Conservation (phyloP, 2,888 invertebrate genomes). For the Drosophila atripex region DNA sequence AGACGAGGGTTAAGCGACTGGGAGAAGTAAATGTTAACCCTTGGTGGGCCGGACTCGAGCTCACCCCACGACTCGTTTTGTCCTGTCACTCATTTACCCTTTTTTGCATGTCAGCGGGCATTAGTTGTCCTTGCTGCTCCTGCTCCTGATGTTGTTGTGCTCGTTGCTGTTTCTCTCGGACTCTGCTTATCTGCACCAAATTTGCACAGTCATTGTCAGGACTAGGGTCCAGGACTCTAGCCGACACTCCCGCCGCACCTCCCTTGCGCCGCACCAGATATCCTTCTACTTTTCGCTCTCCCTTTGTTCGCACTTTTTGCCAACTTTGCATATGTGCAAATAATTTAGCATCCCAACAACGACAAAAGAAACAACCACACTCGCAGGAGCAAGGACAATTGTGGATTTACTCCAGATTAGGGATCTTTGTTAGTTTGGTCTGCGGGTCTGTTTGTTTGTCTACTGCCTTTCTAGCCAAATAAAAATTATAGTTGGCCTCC, state of each 20-base stretch:
- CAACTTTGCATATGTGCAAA: slow-evolving; percentile 80
- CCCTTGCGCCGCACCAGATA: neutral
- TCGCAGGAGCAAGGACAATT: slow-evolving; percentile 27
- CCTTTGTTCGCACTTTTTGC: slow-evolving; percentile 69
- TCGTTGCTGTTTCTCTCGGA: slow-evolving; percentile 53
- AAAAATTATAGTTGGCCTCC: slow-evolving; percentile 67
- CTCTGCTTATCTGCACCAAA: slow-evolving; percentile 80
- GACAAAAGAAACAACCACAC: slow-evolving; percentile 8
- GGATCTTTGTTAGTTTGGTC: slow-evolving; percentile 74
- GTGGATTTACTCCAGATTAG: slow-evolving; percentile 79
- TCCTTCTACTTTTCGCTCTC: slow-evolving; percentile 27
- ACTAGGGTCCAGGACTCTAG: slow-evolving; percentile 40
- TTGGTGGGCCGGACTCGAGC: slow-evolving; percentile 30
- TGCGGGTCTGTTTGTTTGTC: slow-evolving; percentile 53
- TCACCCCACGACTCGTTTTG: slow-evolving; percentile 38
- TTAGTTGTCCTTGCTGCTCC: slow-evolving; percentile 62
- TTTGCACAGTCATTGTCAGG: slow-evolving; percentile 80
- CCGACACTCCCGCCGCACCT: slow-evolving; percentile 9
- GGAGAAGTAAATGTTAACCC: slow-evolving; percentile 35
- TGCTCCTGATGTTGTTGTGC: slow-evolving; percentile 15
- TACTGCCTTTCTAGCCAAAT: slow-evolving; percentile 60
- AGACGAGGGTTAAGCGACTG: slow-evolving; percentile 22
- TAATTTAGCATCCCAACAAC: slow-evolving; percentile 62
- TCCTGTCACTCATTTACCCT: slow-evolving; percentile 80
- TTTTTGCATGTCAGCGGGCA: slow-evolving; percentile 80